Evolutionary conservation across 1,140 invertebrate genomes (phyloP), one percentile per base, ranked within the genome.

Genomic region (Drosophila simulans): DNA sequence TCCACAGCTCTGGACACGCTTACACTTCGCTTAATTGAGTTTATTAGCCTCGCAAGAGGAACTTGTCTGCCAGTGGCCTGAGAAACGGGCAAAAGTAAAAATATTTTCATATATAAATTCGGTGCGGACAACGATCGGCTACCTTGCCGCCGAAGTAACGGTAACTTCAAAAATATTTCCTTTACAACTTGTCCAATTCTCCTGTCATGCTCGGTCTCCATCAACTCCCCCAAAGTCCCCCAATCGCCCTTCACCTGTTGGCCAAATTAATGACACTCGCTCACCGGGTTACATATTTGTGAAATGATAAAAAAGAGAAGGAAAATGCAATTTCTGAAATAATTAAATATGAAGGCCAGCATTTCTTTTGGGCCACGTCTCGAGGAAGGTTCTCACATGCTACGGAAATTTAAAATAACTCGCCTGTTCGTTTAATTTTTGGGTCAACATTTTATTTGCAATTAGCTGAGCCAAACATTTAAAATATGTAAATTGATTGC

Each of bases 191-290:
- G 77, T 73, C 64, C 83, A 78, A 88, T 83, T 51, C 62, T 53
- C 58, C 68, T 71, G 70, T 86, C 82, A 88, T 75, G 83, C 56
- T 75, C 73, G 82, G 83, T 59, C 43, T 60, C 56, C 58, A 64
- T 37, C 51, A 48, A 31, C 15, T 34, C 39, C 46, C 34, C 45
- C 49, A 31, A 27, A 37, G 20, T 22, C n/a, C 10, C 39, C 17
- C 15, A 17, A 11, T 20, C 13, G 46, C 48, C 70, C 56, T 69
- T 68, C 55, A 53, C 43, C 65, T 62, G 60, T 51, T 65, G 68
- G 72, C 70, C 82, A 86, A 86, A 86, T 86, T 86, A 86, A 88
- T 77, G 79, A 88, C 83, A 86, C 78, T 66, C 82, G 48, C 69
- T 68, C 65, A 43, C 57, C 68, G 45, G 48, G 40, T 15, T 27